Conservation (phyloP, 2,888 invertebrate species). For the Deladenus siricidicola region DNA sequence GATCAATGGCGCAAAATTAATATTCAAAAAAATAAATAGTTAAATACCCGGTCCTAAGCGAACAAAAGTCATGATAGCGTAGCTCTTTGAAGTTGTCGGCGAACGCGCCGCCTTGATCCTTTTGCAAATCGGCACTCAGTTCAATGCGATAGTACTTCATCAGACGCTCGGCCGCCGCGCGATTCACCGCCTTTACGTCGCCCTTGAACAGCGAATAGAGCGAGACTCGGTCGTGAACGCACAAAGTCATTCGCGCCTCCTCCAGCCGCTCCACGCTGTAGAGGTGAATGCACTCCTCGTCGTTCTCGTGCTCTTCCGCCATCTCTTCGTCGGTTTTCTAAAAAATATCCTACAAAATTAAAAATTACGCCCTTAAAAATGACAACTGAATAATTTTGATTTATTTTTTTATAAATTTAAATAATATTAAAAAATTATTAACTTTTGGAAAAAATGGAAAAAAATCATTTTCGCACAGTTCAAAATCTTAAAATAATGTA, state of each 20-base stretch:
- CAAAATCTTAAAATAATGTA: no score
- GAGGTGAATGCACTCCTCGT: slow-evolving; percentile 4
- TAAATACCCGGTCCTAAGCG: no score
- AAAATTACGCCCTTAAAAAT: background rate
- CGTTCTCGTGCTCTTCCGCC: slow-evolving; percentile 8
- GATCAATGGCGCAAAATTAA: no score
- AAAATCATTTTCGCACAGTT: no score
- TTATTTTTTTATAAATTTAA: background rate
- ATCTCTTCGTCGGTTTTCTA: background rate
- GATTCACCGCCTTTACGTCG: slow-evolving; percentile 42
- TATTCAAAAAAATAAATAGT: no score
- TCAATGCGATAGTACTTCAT: slow-evolving; percentile 31
- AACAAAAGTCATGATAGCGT: no score
- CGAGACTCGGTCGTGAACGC: slow-evolving; percentile 39
- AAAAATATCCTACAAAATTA: background rate
- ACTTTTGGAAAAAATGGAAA: no score
- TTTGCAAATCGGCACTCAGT: background rate
- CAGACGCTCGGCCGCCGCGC: slow-evolving; percentile 29
- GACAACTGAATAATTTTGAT: background rate
- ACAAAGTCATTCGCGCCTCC: slow-evolving; percentile 24
- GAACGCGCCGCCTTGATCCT: no score
- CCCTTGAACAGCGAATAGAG: slow-evolving; percentile 38
- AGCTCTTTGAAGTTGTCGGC: no score
- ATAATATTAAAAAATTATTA: no score
- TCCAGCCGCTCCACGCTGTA: slow-evolving; percentile 20